Evolutionary conservation across 2,113 vertebrate species (phyloP), one percentile per base, ranked within the genome.

Genomic region (Isichthys henryi): DNA sequence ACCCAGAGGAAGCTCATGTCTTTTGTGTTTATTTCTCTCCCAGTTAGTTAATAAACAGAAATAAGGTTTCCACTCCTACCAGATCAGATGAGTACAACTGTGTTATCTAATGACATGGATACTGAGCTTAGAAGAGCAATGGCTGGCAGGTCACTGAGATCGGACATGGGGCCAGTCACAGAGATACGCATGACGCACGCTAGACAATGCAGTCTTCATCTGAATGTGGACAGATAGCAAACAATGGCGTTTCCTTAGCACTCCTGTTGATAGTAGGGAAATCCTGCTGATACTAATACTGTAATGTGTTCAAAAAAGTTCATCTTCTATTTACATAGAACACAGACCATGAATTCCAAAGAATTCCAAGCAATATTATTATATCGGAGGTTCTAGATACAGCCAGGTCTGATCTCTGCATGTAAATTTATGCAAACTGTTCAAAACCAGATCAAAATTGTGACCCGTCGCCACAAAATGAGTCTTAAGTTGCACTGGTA

Each of bases 231-330:
- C 89, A 62, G 56, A 52, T 70, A 6, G 90, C 91, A 94, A 95
- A 95, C 92, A 94, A 49, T 94, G 91, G 92, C 8, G 91, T 92
- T 94, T 96, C 95, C 94, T 92, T 89, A 35, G 35, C 82, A 89
- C 90, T 92, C 56, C 19, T 93, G 93, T 94, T 95, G 92, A 95
- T 95, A 93, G 91, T 62, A 53, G 87, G 94, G 94, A 96, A 90
- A 94, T 96, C 95, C 96, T 95, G 94, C 91, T 88, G 93, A 93
- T 94, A 92, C 52, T 88, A 90, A 88, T 56, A 91, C 83, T 48
- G 89, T 49, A 80, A 85, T 82, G 27, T 62, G 50, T 66, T 58
- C 39, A 45, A 83, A 46, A 77, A 88, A 88, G 70, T 35, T 90
- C 43, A 84, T 27, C n/a, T 58, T 88, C 52, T 88, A 62, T 88